Evolutionary conservation across 1,140 invertebrate genomes (phyloP), one percentile per base, ranked within the genome.

Genomic region (Drosophila ambigua): DNA sequence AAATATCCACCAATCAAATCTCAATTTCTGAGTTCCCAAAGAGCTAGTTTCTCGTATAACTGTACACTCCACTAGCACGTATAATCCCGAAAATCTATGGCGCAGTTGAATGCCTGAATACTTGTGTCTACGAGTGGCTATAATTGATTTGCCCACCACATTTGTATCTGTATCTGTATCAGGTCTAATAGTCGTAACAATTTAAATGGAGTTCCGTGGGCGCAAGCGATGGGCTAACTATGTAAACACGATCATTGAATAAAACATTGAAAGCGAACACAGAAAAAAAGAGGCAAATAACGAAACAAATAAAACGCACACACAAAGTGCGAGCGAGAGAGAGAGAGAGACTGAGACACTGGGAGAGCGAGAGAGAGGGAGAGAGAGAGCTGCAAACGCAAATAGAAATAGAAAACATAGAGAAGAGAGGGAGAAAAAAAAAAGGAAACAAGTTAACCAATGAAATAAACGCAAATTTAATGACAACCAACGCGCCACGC

Each of bases 381-480:
- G 23, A 4, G 23, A 24, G 23, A 24, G 11, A 13, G 16, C 5
- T 26, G 11, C 46, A 9, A 60, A 60, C 43, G 50, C 46, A 65
- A 67, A 77, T 67, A 76, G 57, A 87, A 78, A 82, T 65, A 68
- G 62, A 77, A 67, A 69, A 64, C 48, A 49, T 4, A 15, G 9
- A 51, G 15, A 48, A 55, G 35, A 65, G 44, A 65, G 61, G 59
- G 6, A 13, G 13, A 52, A 15, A 59, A 65, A 64, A 69, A 65
- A 67, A 69, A 60, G 74, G 69, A 85, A 82, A 83, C 74, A 72
- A 88, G 82, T 87, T 88, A 89, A 83, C 83, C 83, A 88, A 88
- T 88, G 83, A 88, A 88, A 88, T 77, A 79, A 88, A 88, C 79
- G 79, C 83, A 88, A 89, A 88, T 88, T 88, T 84, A 88, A 89